Percentiles rank a stretch among this genome's conserved stretches.
phyloP scores from a whole-genome alignment of 2,888 invertebrate genomes.

The Tenodera sinensis region DNA sequence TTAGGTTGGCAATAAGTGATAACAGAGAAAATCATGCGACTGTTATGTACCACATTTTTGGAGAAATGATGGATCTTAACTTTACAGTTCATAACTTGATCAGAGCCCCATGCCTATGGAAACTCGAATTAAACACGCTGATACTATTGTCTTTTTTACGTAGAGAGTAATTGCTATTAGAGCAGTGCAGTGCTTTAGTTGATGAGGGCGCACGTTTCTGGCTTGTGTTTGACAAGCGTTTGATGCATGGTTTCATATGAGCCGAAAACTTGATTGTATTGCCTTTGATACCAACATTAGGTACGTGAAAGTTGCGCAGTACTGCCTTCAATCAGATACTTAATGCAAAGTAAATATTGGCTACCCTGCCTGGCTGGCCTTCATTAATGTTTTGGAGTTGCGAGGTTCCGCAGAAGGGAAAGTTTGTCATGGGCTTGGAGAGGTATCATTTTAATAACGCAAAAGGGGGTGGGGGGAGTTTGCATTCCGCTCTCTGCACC shows the following conservation, averaged over 20 bases:
- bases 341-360: constrained; percentile 10
- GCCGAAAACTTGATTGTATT: background rate
- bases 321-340: background rate
- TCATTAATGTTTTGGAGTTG: background rate
- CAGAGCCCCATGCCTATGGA: too few relatives aligned
- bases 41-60: too few relatives aligned
- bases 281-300: background rate
- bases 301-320: background rate
- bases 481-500: background rate
- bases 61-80: too few relatives aligned
- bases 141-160: too few relatives aligned
- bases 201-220: background rate
- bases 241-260: background rate
- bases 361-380: background rate
- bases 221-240: background rate
- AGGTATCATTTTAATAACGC: background rate
- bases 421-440: background rate
- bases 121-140: too few relatives aligned
- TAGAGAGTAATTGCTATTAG: too few relatives aligned
- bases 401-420: background rate
- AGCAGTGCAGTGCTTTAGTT: background rate
- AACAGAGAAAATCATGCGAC: too few relatives aligned
- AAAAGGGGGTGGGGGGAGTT: background rate
- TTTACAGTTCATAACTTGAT: too few relatives aligned
- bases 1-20: too few relatives aligned